Evolutionary conservation across 2,797 vertebrate genomes (phyloP).

Genomic region (Thaleichthys pacificus): DNA sequence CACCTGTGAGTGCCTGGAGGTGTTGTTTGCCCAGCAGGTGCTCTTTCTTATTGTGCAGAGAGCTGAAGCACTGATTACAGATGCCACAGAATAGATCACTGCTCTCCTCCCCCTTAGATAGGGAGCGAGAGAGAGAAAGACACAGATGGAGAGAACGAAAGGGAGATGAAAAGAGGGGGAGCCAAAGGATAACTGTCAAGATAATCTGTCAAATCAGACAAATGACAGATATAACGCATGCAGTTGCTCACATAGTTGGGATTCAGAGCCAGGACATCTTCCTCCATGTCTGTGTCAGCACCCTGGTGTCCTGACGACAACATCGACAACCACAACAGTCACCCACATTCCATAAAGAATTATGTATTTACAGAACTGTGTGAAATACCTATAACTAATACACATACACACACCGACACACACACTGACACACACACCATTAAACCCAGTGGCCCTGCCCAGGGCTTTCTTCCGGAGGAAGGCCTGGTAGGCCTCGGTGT

Average conservation of each 20-base stretch:
- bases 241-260: slow-evolving; percentile 28
- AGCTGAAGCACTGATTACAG: slow-evolving; percentile 41
- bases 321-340: neutral
- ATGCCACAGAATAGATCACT: slow-evolving; percentile 21
- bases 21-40: slow-evolving; percentile 35
- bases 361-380: neutral
- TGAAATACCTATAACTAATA: neutral
- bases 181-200: too few relatives aligned
- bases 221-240: too few relatives aligned
- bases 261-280: slow-evolving; percentile 25
- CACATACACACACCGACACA: slow-evolving; percentile 1
- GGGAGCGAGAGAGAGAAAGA: neutral
- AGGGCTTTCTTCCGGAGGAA: slow-evolving; percentile 31
- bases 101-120: slow-evolving; percentile 22
- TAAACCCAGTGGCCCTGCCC: slow-evolving; percentile 3
- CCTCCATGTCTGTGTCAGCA: slow-evolving; percentile 24
- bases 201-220: too few relatives aligned
- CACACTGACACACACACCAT: slow-evolving; percentile 9
- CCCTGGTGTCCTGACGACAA: slow-evolving; percentile 18
- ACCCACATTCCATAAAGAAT: neutral
- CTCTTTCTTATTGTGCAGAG: slow-evolving; percentile 39
- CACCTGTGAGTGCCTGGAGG: slow-evolving; percentile 37
- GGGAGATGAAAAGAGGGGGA: too few relatives aligned
- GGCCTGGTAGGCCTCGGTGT: slow-evolving; percentile 26
- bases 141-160: too few relatives aligned